Evolutionary conservation across 1,140 invertebrate genomes (phyloP), one percentile per base, ranked within the genome.

Genomic region (Octopus bimaculoides): DNA sequence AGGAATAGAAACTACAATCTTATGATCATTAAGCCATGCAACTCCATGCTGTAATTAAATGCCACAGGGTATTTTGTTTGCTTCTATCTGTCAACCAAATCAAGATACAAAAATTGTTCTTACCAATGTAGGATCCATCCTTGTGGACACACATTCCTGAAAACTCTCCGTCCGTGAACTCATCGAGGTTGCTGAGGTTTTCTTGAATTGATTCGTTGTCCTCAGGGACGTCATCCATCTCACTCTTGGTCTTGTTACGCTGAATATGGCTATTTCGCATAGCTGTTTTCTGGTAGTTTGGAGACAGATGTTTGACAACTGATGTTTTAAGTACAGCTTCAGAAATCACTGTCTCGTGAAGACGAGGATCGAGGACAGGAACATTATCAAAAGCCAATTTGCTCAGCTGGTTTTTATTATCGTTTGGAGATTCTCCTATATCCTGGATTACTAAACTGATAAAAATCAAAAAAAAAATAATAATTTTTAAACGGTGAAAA

Each of bases 151-250:
- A 84, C 52, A 85, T 81, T 41, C 86, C 87, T 80, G 83, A 80
- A 81, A 84, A 89, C 71, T 84, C 85, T 8, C 88, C 88, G 52
- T 87, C 87, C 20, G 85, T 84, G 69, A 87, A 82, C 20, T 82
- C 66, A 52, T 54, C 52, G 4, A 52, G 54, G 53, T 75, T 71
- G 53, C 52, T 53, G 66, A 79, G 41, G 66, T 79, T 69, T 79
- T 61, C 52, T 61, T 79, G 17, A 26, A 61, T 4, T 52, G 55
- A n/a, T 53, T 69, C 54, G 4, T 5, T 56, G 8, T 17, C 26
- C 41, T 75, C 71, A 14, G 41, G n/a, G 14, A 75, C 66, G 14
- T 5, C 14, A 71, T 71, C 26, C 9, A 9, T 61, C 9, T 61
- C 56, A 1, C 9, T 61, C 17, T 17, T 71, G 5, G 5, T 71